phyloP scores from a whole-genome alignment of 1,140 invertebrate species.

The Drosophila hydei region DNA sequence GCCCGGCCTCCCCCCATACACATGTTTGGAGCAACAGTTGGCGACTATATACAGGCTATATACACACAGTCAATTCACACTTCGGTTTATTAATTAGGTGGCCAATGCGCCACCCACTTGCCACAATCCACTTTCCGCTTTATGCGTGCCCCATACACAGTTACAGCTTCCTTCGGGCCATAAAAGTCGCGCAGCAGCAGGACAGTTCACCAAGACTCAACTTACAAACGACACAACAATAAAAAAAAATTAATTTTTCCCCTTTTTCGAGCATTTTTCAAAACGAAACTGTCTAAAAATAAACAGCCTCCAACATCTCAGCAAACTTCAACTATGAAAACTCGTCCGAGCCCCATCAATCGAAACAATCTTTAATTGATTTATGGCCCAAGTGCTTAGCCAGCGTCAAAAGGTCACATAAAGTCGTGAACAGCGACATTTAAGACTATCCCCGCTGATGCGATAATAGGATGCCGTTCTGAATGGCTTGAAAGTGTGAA shows the following conservation, averaged over 20 bases:
- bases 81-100: constrained; percentile 74
- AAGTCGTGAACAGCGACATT: neutral
- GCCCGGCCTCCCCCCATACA: constrained; percentile 17
- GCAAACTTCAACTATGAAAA: constrained; percentile 19
- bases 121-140: constrained; percentile 46
- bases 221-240: constrained; percentile 35
- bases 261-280: constrained; percentile 62
- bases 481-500: no score
- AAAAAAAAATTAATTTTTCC: constrained; percentile 46
- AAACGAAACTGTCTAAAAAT: constrained; percentile 52
- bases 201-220: constrained; percentile 27
- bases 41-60: no score
- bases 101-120: constrained; percentile 25
- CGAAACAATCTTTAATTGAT: constrained; percentile 72
- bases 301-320: constrained; percentile 23
- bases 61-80: constrained; percentile 64
- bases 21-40: neutral
- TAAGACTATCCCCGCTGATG: no score
- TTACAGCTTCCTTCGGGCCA: constrained; percentile 74
- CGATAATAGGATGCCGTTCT: no score
- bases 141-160: constrained; percentile 68
- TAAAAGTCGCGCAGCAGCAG: constrained; percentile 51
- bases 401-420: constrained; percentile 7
- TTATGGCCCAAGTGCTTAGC: constrained; percentile 55
- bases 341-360: constrained; percentile 63